phyloP scores from a whole-genome alignment of 92 coral and sea anemone genomes.

The Zoanthus solanderi region DNA sequence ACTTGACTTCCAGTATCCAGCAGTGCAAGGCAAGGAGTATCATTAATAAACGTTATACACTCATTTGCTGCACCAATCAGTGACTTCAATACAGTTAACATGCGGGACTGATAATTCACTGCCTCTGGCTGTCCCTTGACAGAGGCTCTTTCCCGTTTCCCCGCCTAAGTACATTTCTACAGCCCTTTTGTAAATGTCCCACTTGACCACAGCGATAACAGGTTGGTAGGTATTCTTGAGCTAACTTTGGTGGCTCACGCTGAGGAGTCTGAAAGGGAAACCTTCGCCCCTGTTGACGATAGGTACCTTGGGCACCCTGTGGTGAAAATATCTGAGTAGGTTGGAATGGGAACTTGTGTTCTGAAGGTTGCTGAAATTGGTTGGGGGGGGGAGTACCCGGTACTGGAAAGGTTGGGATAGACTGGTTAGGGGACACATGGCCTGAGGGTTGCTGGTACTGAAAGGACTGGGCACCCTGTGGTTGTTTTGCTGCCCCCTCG shows the following conservation, averaged over 20 bases:
- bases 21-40: constrained; percentile 7
- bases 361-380: constrained; percentile 7
- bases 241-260: constrained; percentile 5
- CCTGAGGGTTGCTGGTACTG: constrained; percentile 26
- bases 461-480: constrained; percentile 26
- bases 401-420: constrained; percentile 24
- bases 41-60: not conserved
- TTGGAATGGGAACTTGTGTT: constrained; percentile 8
- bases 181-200: constrained; percentile 10
- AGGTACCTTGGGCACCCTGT: constrained; percentile 24
- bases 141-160: constrained; percentile 22
- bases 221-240: constrained; percentile 8
- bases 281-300: constrained; percentile 11
- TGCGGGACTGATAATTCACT: constrained; percentile 8
- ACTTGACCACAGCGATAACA: constrained; percentile 24
- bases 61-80: constrained; percentile 19
- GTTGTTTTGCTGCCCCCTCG: constrained; percentile 18
- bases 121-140: constrained; percentile 30
- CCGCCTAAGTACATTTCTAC: not conserved
- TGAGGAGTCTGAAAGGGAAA: not conserved
- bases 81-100: constrained; percentile 1
- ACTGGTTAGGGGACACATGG: constrained; percentile 14
- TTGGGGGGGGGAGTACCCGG: not conserved
- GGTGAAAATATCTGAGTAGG: constrained; percentile 18
- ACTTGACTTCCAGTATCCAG: constrained; percentile 42